phyloP scores from a whole-genome alignment of 1,140 invertebrate genomes.

The Halesus radiatus region DNA sequence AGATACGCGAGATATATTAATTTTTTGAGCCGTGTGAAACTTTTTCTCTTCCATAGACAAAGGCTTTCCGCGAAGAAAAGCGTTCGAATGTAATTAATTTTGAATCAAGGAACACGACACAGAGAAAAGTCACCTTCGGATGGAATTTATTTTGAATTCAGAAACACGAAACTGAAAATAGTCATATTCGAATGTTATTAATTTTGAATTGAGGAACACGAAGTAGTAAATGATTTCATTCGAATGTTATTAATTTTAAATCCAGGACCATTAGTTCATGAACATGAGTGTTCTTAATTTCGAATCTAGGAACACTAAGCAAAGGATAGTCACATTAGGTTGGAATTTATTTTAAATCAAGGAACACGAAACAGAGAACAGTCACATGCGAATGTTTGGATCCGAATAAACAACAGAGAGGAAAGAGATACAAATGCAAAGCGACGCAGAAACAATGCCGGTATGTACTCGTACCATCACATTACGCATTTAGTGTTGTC shows the following conservation, averaged over 20 bases:
- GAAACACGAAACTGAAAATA: no score
- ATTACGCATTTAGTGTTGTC: neutral
- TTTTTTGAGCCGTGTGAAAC: neutral
- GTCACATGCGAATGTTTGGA: conserved; percentile 15
- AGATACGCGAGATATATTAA: neutral
- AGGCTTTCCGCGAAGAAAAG: conserved; percentile 21
- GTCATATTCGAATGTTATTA: neutral
- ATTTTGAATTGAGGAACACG: neutral
- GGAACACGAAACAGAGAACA: conserved; percentile 12
- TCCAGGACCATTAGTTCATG: no score
- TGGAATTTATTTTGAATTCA: neutral
- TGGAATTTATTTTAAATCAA: neutral
- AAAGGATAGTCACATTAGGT: no score
- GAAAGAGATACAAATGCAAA: conserved; percentile 8
- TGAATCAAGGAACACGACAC: neutral
- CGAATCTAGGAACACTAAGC: neutral
- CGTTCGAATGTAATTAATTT: conserved; percentile 2
- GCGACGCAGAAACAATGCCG: conserved; percentile 8
- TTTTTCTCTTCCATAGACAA: neutral
- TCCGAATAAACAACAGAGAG: conserved; percentile 11
- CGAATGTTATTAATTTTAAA: no score
- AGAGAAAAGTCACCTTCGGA: neutral
- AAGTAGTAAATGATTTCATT: no score
- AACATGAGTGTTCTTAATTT: neutral
- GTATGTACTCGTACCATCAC: conserved; percentile 10